These are phyloP conservation scores for Ambastaia sidthimunki DNA, from an alignment of 2,797 vertebrate species.

Conservation along the genomic window DNA sequence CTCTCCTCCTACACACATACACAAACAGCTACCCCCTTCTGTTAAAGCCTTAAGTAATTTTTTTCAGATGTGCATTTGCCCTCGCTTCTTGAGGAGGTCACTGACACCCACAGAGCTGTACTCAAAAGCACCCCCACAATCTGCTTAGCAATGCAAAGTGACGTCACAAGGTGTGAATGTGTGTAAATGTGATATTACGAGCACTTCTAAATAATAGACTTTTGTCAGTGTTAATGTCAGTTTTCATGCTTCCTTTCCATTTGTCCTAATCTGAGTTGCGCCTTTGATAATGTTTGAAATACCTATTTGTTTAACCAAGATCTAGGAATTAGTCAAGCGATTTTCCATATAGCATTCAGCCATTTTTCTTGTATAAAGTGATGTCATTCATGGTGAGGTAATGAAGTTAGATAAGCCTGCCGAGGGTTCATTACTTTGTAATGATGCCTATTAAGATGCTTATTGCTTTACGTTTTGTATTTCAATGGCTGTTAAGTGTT, in stretches of 20 bases:
- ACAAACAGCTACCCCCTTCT: constrained; percentile 57
- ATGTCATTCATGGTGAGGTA: constrained; percentile 43
- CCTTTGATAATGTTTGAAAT: constrained; percentile 11
- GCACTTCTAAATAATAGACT: constrained; percentile 77
- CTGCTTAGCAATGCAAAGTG: constrained; percentile 80
- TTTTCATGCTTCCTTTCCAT: constrained; percentile 28
- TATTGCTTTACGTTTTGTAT: constrained; percentile 45
- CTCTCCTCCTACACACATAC: constrained; percentile 54
- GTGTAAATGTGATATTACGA: constrained; percentile 75
- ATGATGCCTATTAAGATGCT: constrained; percentile 48
- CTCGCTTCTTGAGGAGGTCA: constrained; percentile 44
- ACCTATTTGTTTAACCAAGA: constrained; percentile 6
- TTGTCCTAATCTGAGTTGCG: constrained; percentile 26
- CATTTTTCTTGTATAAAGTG: constrained; percentile 17
- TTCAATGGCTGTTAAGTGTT: constrained; percentile 19
- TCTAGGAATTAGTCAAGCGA: background rate
- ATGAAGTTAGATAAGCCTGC: constrained; percentile 37
- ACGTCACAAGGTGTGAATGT: constrained; percentile 50
- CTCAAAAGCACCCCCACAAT: constrained; percentile 56
- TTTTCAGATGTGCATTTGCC: constrained; percentile 53
- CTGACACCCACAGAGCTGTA: constrained; percentile 49
- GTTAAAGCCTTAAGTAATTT: constrained; percentile 52
- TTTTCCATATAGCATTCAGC: constrained; percentile 1
- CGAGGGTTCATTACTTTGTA: constrained; percentile 38
- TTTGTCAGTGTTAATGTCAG: constrained; percentile 42